Evolutionary conservation across 92 coral and sea anemone genomes (phyloP), one percentile per base, ranked within the genome.

Genomic region (Zoanthus solanderi): DNA sequence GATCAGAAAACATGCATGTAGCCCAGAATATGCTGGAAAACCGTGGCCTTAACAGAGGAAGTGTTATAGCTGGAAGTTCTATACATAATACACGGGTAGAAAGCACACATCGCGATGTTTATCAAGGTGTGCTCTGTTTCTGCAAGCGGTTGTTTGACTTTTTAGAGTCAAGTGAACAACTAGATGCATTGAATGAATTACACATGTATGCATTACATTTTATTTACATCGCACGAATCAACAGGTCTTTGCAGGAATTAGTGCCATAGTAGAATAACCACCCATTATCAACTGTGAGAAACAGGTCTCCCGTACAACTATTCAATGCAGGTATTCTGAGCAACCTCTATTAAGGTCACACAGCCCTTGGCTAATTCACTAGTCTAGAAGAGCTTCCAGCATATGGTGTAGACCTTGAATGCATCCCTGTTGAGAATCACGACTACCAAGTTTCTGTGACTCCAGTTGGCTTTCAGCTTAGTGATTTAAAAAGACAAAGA

Each of bases 241-340:
- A 91, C 50, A 84, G 56, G 76, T 91, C 78, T 52, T 71, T 88
- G 58, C 52, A 69, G 48, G 92, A 91, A 75, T 88, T 88, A 52
- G 34, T 61, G 32, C 9, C 74, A 12, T 91, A 91, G 61, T 88
- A 89, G 94, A 54, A 91, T 18, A 75, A 91, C 83, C 92, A 84
- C 50, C 89, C 89, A 17, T 53, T 88, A 15, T 83, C 89, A 15
- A 84, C 94, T 53, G 92, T 88, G 78, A 46, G 83, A 7, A 89
- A 89, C 53, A 66, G 57, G 68, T 84, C 92, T 32, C 94, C 94
- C 17, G 47, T 91, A 46, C 94, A 91, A 71, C 87, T 91, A 42
- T 91, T 53, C 75, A 88, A 89, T 45, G 83, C 83, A 61, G 94
- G 94, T 14, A 87, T 89, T 78, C 46, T 92, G 69, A 82, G 76